These are phyloP conservation scores for Geotrupes spiniger DNA, from an alignment of 2,888 invertebrate genomes.

Conservation along the genomic window DNA sequence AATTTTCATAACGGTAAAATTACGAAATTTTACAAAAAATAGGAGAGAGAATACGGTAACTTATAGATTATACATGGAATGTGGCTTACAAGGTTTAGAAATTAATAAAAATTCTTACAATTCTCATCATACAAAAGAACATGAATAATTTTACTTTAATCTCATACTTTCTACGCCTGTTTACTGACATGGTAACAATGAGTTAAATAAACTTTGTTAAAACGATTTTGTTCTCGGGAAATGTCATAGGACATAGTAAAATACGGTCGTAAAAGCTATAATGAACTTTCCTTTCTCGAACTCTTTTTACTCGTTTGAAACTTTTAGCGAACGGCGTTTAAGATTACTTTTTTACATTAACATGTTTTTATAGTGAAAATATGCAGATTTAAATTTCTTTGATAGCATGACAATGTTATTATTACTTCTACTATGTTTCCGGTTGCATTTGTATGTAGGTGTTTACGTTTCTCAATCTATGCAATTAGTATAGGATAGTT, in stretches of 20 bases:
- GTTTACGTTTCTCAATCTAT: too few relatives aligned
- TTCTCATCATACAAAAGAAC: background rate
- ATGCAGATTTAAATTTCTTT: background rate
- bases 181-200: constrained; percentile 14
- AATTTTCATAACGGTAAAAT: too few relatives aligned
- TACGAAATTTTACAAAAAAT: too few relatives aligned
- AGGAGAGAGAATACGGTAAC: too few relatives aligned
- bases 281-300: constrained; percentile 31
- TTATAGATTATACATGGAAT: too few relatives aligned
- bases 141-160: constrained; percentile 1
- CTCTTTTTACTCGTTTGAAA: constrained; percentile 21
- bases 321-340: background rate
- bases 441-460: too few relatives aligned
- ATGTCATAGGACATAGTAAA: constrained; percentile 24
- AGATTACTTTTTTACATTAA: background rate
- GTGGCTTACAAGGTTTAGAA: too few relatives aligned
- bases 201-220: constrained; percentile 17
- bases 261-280: constrained; percentile 27
- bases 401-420: too few relatives aligned
- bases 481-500: too few relatives aligned
- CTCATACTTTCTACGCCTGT: constrained; percentile 12
- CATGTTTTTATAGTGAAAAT: background rate
- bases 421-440: too few relatives aligned
- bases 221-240: constrained; percentile 8
- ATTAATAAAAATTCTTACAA: background rate